Conservation (phyloP, 2,888 invertebrate species). For the Ceratothoa steindachneri region DNA sequence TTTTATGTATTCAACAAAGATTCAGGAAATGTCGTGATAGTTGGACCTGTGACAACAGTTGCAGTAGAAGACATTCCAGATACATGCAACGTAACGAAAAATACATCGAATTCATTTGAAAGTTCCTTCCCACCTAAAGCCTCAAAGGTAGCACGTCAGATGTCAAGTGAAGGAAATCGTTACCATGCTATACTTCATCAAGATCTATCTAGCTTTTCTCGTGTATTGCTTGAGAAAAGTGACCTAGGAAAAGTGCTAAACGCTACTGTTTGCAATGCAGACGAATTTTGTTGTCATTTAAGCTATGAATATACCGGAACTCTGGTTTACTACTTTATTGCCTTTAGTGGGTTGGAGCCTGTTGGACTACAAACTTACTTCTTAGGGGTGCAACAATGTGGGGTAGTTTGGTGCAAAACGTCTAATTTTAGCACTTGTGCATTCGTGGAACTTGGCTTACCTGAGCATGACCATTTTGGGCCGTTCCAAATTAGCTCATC, state of each 20-base stretch:
- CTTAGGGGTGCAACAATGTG: constrained; percentile 50
- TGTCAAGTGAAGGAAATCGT: not conserved
- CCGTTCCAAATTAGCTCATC: constrained; percentile 17
- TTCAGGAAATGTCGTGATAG: no score
- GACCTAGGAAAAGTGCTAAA: constrained; percentile 8
- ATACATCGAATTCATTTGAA: no score
- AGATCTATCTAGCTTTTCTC: constrained; percentile 49
- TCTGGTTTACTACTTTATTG: constrained; percentile 51
- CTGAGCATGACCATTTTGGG: constrained; percentile 41
- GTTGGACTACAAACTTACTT: constrained; percentile 42
- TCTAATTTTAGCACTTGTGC: constrained; percentile 51
- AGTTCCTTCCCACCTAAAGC: no score
- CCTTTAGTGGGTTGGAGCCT: constrained; percentile 51
- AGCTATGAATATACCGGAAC: constrained; percentile 23
- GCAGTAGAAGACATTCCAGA: no score
- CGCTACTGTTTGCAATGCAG: constrained; percentile 25
- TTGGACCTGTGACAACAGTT: no score
- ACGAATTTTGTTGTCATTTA: constrained; percentile 34
- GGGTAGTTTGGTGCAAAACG: constrained; percentile 51
- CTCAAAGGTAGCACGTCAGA: no score
- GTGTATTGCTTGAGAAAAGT: not conserved
- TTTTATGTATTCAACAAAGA: no score
- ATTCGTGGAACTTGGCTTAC: constrained; percentile 29
- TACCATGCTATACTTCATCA: constrained; percentile 35
- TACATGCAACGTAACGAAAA: no score